Conservation (phyloP, 2,113 vertebrate species). For the Propithecus coquereli region DNA sequence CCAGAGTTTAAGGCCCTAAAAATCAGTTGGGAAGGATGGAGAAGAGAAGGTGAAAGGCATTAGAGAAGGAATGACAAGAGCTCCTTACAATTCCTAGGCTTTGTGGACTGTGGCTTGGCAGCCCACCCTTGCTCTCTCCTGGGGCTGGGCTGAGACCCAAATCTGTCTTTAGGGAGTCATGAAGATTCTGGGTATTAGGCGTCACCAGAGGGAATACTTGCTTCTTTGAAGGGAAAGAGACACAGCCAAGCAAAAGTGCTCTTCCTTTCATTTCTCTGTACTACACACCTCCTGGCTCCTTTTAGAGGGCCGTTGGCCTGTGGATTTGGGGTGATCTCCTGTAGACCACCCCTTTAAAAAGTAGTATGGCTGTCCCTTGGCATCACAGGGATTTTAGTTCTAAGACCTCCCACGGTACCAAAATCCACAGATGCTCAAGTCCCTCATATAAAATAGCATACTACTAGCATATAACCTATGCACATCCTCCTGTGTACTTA, state of each 20-base stretch:
- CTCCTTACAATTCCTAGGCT: neutral
- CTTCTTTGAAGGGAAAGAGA: neutral
- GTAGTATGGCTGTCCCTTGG: neutral
- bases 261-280: neutral
- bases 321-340: neutral
- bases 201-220: neutral
- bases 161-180: neutral
- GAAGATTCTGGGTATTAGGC: neutral
- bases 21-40: slow-evolving; percentile 58
- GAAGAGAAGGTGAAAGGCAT: slow-evolving; percentile 12
- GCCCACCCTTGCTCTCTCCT: neutral
- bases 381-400: neutral
- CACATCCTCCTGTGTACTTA: neutral
- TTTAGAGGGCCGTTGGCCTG: neutral
- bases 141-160: neutral
- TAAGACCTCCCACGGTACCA: neutral
- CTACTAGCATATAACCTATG: neutral
- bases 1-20: slow-evolving; percentile 94
- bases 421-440: neutral
- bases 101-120: neutral
- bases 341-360: neutral
- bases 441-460: neutral
- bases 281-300: neutral
- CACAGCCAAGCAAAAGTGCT: neutral
- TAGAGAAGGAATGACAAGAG: neutral